Percentiles rank a stretch among this genome's conserved stretches.
Evolutionary conservation across 2,113 vertebrate species (phyloP).

Genomic region (Leptobrachium leishanense): DNA sequence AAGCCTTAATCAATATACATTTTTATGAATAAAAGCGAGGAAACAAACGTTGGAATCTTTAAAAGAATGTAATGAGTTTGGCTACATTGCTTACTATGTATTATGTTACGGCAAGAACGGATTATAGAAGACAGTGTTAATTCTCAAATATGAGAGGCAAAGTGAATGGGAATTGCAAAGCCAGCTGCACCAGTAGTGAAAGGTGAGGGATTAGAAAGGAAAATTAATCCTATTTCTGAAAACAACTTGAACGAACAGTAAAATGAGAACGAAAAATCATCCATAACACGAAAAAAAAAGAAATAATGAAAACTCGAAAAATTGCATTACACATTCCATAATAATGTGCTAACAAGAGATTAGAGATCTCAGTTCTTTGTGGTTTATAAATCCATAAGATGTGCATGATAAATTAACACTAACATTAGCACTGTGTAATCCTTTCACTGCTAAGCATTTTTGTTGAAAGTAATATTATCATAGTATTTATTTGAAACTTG

Average conservation of each 20-base stretch:
- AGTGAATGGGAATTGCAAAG: constrained; percentile 25
- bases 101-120: constrained; percentile 48
- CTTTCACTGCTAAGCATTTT: too few species aligned
- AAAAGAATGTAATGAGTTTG: constrained; percentile 46
- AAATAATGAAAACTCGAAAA: constrained; percentile 39
- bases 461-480: too few species aligned
- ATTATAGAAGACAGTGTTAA: constrained; percentile 51
- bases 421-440: constrained; percentile 29
- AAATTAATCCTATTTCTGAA: constrained; percentile 38
- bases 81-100: constrained; percentile 45
- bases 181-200: constrained; percentile 45
- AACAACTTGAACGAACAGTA: constrained; percentile 47
- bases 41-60: constrained; percentile 35
- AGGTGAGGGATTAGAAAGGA: constrained; percentile 44
- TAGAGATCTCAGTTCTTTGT: constrained; percentile 33
- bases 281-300: constrained; percentile 11
- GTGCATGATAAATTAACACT: constrained; percentile 45
- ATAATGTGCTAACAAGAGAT: constrained; percentile 44
- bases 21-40: constrained; percentile 36
- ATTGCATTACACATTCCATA: constrained; percentile 43
- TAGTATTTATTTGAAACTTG: too few species aligned
- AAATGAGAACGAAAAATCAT: constrained; percentile 41
- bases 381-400: constrained; percentile 34
- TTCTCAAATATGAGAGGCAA: constrained; percentile 43
- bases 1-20: constrained; percentile 41